phyloP scores from a whole-genome alignment of 2,797 vertebrate genomes.

The Lycodopsis pacificus region DNA sequence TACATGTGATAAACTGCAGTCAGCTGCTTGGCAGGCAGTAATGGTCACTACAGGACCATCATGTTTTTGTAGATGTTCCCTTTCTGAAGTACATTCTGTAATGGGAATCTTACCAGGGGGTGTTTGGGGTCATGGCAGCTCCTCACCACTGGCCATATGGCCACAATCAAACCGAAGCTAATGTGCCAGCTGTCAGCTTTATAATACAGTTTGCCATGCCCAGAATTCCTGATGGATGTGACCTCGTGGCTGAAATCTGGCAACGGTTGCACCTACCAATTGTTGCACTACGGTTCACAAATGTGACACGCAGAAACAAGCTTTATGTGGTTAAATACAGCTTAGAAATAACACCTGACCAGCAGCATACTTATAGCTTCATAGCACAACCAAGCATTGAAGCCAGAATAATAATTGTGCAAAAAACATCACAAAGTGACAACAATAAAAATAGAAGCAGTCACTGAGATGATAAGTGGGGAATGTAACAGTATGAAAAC shows the following conservation, averaged over 20 bases:
- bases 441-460: neutral
- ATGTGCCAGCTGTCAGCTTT: slow-evolving; percentile 75
- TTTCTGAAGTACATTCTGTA: slow-evolving; percentile 67
- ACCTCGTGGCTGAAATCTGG: slow-evolving; percentile 54
- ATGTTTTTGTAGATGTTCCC: slow-evolving; percentile 65
- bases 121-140: slow-evolving; percentile 69
- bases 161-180: slow-evolving; percentile 72
- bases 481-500: neutral
- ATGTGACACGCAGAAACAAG: slow-evolving; percentile 5
- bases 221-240: slow-evolving; percentile 67
- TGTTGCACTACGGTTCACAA: slow-evolving; percentile 34
- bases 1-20: slow-evolving; percentile 48
- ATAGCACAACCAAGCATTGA: neutral
- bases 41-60: slow-evolving; percentile 60
- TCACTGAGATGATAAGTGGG: slow-evolving; percentile 4
- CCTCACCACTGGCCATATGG: slow-evolving; percentile 77
- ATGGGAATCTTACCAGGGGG: slow-evolving; percentile 66
- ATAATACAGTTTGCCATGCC: slow-evolving; percentile 59
- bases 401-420: neutral
- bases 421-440: neutral
- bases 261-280: slow-evolving; percentile 44
- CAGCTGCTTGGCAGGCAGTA: slow-evolving; percentile 64
- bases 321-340: neutral
- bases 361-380: neutral
- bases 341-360: neutral